Percentiles rank a stretch among this genome's conserved stretches.
phyloP scores from a whole-genome alignment of 2,888 invertebrate genomes.

The Ephialtes manifestator region DNA sequence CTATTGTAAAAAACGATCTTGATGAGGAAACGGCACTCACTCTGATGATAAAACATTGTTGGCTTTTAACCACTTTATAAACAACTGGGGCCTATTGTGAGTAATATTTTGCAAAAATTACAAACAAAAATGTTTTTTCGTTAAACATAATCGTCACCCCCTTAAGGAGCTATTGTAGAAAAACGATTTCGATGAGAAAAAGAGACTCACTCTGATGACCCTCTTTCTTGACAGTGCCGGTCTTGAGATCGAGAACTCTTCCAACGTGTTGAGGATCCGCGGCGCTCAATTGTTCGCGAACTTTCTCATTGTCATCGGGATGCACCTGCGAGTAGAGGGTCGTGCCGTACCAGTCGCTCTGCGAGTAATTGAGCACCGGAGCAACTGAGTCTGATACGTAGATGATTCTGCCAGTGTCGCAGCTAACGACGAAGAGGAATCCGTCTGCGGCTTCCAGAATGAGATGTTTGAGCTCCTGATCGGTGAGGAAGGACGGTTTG shows the following conservation, averaged over 20 bases:
- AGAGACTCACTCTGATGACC: constrained; percentile 96
- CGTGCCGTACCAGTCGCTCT: constrained; percentile 99
- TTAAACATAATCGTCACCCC: background rate
- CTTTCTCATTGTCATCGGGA: constrained; percentile 98
- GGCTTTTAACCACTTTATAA: too few species aligned
- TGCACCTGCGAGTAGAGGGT: constrained; percentile 98
- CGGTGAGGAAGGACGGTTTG: constrained; percentile 99
- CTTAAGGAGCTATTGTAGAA: too few species aligned
- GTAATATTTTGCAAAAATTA: too few species aligned
- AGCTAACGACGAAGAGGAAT: constrained; percentile 98
- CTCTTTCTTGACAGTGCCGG: constrained; percentile 99
- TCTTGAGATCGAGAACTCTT: constrained; percentile 98
- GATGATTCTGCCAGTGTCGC: constrained; percentile 98
- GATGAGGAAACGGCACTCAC: constrained; percentile 87
- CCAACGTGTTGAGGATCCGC: constrained; percentile 98
- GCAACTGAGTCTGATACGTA: constrained; percentile 99
- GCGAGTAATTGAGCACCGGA: constrained; percentile 98
- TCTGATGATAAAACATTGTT: constrained; percentile 90
- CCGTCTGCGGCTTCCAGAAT: constrained; percentile 99
- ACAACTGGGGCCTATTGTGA: too few species aligned
- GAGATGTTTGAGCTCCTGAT: constrained; percentile 99
- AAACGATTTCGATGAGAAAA: too few species aligned
- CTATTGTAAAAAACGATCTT: too few species aligned
- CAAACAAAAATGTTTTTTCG: too few species aligned
- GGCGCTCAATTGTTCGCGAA: constrained; percentile 98